Evolutionary conservation across 2,113 vertebrate species (phyloP).

Genomic region (Atlantisia rogersi): DNA sequence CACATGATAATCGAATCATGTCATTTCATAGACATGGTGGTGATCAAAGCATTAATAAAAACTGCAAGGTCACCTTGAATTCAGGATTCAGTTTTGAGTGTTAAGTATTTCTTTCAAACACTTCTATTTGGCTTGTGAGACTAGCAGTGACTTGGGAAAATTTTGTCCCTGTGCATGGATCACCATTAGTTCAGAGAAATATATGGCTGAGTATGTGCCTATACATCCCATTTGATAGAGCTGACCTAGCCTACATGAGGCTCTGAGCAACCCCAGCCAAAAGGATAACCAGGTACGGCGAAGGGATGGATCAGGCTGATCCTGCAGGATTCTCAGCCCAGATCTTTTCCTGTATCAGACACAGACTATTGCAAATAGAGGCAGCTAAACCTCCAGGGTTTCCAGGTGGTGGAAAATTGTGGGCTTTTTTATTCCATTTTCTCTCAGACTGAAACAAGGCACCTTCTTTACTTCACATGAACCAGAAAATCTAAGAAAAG

Average conservation of each 20-base stretch:
- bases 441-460: neutral
- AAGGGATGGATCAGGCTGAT: neutral
- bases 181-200: neutral
- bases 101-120: neutral
- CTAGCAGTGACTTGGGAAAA: slow-evolving; percentile 3
- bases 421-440: neutral
- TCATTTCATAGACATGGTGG: slow-evolving; percentile 44
- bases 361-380: neutral
- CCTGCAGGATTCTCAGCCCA: neutral
- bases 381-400: neutral
- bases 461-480: neutral
- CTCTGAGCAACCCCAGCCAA: neutral
- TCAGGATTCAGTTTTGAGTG: slow-evolving; percentile 11
- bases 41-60: slow-evolving; percentile 68
- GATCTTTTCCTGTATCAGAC: neutral
- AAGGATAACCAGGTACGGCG: neutral
- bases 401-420: slow-evolving; percentile 9
- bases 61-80: slow-evolving; percentile 66
- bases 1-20: slow-evolving; percentile 63
- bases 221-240: neutral
- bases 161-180: neutral
- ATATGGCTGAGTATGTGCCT: neutral
- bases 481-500: slow-evolving; percentile 23
- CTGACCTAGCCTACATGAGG: neutral
- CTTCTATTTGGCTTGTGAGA: neutral